Evolutionary conservation across 2,113 vertebrate species (phyloP).

Genomic region (Podarcis muralis): DNA sequence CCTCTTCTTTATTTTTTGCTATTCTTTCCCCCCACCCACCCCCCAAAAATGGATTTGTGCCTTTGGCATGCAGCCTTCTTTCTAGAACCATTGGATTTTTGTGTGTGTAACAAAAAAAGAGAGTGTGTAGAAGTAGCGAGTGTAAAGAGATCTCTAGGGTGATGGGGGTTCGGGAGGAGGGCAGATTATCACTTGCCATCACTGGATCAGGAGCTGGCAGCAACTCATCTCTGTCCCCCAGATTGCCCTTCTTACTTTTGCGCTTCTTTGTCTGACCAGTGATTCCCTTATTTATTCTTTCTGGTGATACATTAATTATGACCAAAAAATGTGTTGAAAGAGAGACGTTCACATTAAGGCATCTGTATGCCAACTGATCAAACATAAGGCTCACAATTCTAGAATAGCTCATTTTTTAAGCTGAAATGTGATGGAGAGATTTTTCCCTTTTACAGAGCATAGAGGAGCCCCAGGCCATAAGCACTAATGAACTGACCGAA

Average conservation of each 20-base stretch:
- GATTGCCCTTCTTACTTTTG: background rate
- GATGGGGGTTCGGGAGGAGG: too few species aligned
- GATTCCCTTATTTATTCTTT: background rate
- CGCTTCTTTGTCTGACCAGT: background rate
- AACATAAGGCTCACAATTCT: slow-evolving; percentile 29
- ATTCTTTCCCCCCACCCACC: background rate
- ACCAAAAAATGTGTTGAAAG: slow-evolving; percentile 5
- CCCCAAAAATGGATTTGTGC: background rate
- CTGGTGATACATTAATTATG: background rate
- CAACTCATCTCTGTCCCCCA: background rate
- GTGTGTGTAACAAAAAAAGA: background rate
- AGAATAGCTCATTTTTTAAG: background rate
- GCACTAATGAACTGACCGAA: slow-evolving; percentile 52
- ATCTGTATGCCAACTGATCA: slow-evolving; percentile 2
- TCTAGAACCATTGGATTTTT: background rate
- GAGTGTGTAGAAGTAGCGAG: background rate
- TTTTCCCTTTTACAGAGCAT: background rate
- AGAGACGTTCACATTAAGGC: slow-evolving; percentile 17
- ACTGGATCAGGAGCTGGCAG: background rate
- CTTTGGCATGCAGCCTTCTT: background rate
- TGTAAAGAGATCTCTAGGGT: too few species aligned
- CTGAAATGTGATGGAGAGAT: slow-evolving; percentile 31
- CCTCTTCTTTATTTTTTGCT: background rate
- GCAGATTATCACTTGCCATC: background rate
- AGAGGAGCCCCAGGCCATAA: slow-evolving; percentile 47